Conservation (phyloP, 2,113 vertebrate genomes). For the Murina feae region DNA sequence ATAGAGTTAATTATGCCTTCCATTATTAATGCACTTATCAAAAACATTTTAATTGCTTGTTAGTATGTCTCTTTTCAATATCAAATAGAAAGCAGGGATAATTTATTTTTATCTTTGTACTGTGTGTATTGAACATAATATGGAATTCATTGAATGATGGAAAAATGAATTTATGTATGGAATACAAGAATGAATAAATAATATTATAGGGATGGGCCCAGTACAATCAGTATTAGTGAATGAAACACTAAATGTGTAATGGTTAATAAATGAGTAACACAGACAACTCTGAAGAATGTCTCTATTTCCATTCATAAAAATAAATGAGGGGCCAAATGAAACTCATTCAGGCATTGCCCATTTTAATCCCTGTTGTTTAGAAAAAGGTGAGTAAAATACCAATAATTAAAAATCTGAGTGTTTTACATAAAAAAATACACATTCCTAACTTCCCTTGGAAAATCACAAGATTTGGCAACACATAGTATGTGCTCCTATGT, state of each 20-base stretch:
- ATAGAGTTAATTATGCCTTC: not conserved
- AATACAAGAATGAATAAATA: not conserved
- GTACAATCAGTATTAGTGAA: too few relatives aligned
- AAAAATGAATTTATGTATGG: not conserved
- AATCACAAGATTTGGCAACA: not conserved
- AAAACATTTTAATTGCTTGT: not conserved
- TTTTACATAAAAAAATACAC: not conserved
- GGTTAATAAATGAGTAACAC: not conserved
- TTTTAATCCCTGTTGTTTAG: not conserved
- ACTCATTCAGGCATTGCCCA: not conserved
- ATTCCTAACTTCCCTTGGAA: not conserved
- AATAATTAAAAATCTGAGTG: slow-evolving; percentile 14
- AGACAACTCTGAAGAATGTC: not conserved
- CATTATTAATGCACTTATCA: not conserved
- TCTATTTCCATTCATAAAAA: not conserved
- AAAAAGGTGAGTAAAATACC: not conserved
- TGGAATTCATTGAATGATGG: not conserved
- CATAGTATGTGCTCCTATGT: not conserved
- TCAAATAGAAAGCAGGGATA: not conserved
- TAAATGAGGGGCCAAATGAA: not conserved
- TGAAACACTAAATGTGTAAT: not conserved
- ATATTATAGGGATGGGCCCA: too few relatives aligned
- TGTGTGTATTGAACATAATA: not conserved
- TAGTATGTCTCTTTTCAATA: not conserved
- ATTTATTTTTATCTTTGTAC: not conserved